A percentile compares a stretch with the other conserved stretches of the same genome.
These are phyloP conservation scores for Ceyx margarethae DNA, from an alignment of 2,113 vertebrate genomes.

Conservation along the genomic window DNA sequence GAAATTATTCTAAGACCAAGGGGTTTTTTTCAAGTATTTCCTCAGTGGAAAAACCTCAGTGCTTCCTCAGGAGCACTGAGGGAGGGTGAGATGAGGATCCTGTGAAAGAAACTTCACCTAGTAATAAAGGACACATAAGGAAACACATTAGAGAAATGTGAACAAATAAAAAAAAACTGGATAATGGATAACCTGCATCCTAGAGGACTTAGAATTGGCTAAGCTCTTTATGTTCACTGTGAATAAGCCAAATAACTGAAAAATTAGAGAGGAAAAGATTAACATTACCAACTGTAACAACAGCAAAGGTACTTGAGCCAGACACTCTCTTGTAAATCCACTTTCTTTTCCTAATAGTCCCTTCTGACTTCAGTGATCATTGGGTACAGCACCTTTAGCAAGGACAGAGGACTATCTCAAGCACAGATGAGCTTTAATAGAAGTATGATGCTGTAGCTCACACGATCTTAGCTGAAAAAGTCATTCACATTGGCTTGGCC, in stretches of 20 bases:
- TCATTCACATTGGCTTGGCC: constrained; percentile 2
- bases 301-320: not conserved
- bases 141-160: not conserved
- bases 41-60: not conserved
- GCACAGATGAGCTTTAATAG: not conserved
- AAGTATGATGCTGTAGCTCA: not conserved
- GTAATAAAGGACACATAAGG: not conserved
- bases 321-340: not conserved
- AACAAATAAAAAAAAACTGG: not conserved
- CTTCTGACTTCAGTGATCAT: not conserved
- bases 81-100: not conserved
- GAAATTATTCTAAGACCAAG: not conserved
- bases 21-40: constrained; percentile 20
- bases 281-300: not conserved
- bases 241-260: not conserved
- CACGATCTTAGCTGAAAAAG: constrained; percentile 15
- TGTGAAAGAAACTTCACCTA: not conserved
- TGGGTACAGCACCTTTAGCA: not conserved
- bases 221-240: not conserved
- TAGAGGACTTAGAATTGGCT: not conserved
- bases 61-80: not conserved
- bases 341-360: not conserved
- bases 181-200: not conserved
- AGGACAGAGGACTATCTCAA: not conserved
- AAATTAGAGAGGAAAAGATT: not conserved